Conservation (phyloP, 2,888 invertebrate species). For the Drosophila helvetica region DNA sequence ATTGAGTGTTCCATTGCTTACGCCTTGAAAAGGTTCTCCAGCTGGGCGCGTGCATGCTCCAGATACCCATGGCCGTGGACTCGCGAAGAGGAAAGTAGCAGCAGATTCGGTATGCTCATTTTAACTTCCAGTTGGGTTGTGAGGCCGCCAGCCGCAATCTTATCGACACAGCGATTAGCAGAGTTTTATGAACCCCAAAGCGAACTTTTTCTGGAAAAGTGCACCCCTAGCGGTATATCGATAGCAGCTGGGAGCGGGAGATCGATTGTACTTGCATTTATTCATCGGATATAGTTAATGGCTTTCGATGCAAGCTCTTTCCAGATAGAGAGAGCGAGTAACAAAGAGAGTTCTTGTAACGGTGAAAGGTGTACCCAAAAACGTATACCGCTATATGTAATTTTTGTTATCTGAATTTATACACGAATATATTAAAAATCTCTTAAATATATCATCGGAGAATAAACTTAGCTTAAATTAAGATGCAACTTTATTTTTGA, state of each 20-base stretch:
- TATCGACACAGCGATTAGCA: conserved; percentile 9
- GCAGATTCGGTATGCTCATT: conserved; percentile 77
- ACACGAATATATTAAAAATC: not conserved
- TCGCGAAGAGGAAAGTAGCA: conserved; percentile 89
- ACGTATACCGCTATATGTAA: not conserved
- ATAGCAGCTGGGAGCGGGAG: not conserved
- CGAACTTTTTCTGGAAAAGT: conserved; percentile 3
- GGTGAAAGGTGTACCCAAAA: not conserved
- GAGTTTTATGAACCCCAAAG: conserved; percentile 38
- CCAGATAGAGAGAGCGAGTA: no score
- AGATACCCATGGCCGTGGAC: conserved; percentile 88
- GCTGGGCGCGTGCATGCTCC: conserved; percentile 88
- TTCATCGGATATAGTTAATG: not conserved
- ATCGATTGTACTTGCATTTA: not conserved
- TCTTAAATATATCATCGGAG: conserved; percentile 1
- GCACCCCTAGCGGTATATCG: not conserved
- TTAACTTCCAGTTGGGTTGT: conserved; percentile 1
- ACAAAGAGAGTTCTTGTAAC: not conserved
- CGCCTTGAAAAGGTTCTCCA: conserved; percentile 86
- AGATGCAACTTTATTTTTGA: not conserved
- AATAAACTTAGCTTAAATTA: not conserved
- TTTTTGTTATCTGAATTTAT: not conserved
- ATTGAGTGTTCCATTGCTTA: conserved; percentile 81
- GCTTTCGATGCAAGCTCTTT: no score
- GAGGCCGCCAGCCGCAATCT: not conserved